Conservation (phyloP, 2,113 vertebrate species). For the Pogona vitticeps region DNA sequence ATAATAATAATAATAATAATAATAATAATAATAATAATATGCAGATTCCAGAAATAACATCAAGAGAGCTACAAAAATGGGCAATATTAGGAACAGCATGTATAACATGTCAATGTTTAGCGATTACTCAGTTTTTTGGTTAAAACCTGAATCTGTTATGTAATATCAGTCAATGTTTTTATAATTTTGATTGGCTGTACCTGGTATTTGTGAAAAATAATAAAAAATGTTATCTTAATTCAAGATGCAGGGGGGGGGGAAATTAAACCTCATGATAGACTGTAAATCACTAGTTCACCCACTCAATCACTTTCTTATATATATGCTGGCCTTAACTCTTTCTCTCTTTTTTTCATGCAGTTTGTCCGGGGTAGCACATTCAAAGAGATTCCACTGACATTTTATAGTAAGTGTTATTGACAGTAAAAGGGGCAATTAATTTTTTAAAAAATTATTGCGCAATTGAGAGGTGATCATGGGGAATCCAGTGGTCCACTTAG, state of each 20-base stretch:
- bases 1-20: too few relatives aligned
- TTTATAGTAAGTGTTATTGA: constrained; percentile 87
- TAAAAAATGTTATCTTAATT: not conserved
- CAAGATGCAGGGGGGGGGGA: not conserved
- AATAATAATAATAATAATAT: too few relatives aligned
- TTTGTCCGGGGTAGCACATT: constrained; percentile 88
- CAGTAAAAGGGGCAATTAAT: constrained; percentile 29
- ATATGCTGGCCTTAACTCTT: constrained; percentile 36
- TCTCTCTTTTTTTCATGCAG: constrained; percentile 71
- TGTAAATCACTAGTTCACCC: not conserved
- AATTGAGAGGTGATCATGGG: not conserved
- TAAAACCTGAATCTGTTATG: too few relatives aligned
- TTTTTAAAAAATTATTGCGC: not conserved
- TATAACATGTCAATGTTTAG: too few relatives aligned
- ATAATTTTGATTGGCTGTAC: too few relatives aligned
- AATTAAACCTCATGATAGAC: not conserved
- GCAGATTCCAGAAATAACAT: too few relatives aligned
- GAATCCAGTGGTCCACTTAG: not conserved
- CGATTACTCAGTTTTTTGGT: too few relatives aligned
- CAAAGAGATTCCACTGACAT: constrained; percentile 91
- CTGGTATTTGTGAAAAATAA: too few relatives aligned
- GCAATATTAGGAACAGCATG: too few relatives aligned
- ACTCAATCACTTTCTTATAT: not conserved
- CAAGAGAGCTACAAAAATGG: too few relatives aligned
- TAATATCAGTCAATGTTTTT: too few relatives aligned